Evolutionary conservation across 2,888 invertebrate species (phyloP).

Genomic region (Orthonevra nobilis): DNA sequence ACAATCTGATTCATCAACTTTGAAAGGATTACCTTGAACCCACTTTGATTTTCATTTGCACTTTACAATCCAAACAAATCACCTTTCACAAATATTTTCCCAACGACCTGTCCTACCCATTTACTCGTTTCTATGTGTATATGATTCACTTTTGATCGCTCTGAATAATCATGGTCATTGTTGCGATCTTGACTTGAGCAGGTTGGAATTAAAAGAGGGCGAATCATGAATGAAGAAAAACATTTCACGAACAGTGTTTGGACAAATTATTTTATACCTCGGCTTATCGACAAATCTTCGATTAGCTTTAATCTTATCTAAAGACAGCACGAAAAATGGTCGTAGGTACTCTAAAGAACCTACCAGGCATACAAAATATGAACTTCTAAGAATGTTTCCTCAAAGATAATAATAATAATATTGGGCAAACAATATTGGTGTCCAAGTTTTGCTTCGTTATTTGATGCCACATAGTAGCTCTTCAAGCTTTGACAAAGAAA

Average conservation of each 20-base stretch:
- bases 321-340: slow-evolving; percentile 1
- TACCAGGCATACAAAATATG: too few relatives aligned
- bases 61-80: too few relatives aligned
- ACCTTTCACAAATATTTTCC: too few relatives aligned
- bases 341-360: not conserved
- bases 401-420: slow-evolving; percentile 17
- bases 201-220: too few relatives aligned
- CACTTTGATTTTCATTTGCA: too few relatives aligned
- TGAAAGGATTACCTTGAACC: too few relatives aligned
- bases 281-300: slow-evolving; percentile 38
- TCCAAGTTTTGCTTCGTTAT: slow-evolving; percentile 4
- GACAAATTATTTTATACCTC: not conserved
- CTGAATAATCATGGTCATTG: not conserved
- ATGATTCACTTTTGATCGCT: not conserved
- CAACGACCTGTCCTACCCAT: too few relatives aligned
- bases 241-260: too few relatives aligned
- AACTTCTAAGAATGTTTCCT: too few relatives aligned
- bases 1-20: too few relatives aligned
- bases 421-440: too few relatives aligned
- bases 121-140: too few relatives aligned
- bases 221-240: slow-evolving; percentile 1
- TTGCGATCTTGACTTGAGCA: slow-evolving; percentile 27
- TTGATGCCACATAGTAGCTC: slow-evolving; percentile 31
- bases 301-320: slow-evolving; percentile 59
- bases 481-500: slow-evolving; percentile 19